Conservation (phyloP, 1,140 invertebrate genomes). For the Maconellicoccus hirsutus region DNA sequence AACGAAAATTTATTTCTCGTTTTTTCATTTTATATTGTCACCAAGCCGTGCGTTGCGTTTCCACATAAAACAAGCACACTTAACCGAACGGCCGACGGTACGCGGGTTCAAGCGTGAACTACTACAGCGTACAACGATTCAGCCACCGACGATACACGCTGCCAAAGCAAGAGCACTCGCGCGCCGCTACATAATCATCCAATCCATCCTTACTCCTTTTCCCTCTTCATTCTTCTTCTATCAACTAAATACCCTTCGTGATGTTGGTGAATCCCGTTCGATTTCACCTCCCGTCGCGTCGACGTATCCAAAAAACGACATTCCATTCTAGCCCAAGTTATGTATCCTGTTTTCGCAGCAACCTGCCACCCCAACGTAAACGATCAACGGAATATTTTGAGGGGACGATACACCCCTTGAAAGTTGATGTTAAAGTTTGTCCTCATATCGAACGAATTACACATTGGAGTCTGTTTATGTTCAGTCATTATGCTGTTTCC, state of each 20-base stretch:
- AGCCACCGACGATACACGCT: slow-evolving; percentile 1
- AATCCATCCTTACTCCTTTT: slow-evolving; percentile 4
- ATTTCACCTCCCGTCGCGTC: neutral
- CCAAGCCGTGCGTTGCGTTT: neutral
- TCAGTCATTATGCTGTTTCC: neutral
- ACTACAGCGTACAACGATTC: neutral
- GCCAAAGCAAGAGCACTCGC: neutral
- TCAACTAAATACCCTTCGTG: neutral
- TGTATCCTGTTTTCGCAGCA: slow-evolving; percentile 1
- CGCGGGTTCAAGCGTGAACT: neutral
- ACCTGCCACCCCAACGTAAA: slow-evolving; percentile 6
- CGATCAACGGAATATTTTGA: neutral
- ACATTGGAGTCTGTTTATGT: neutral
- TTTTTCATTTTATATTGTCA: neutral
- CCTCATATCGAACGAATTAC: neutral
- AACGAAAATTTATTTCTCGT: neutral
- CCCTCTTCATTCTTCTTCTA: neutral
- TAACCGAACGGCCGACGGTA: neutral
- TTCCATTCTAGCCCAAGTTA: neutral
- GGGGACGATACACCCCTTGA: neutral
- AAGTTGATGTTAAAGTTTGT: neutral
- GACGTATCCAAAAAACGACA: slow-evolving; percentile 3
- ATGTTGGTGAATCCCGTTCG: slow-evolving; percentile 2
- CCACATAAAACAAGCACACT: neutral
- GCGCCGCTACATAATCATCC: neutral